These are phyloP conservation scores for Dipodomys stephensi DNA, from an alignment of 2,113 vertebrate species.

Conservation along the genomic window DNA sequence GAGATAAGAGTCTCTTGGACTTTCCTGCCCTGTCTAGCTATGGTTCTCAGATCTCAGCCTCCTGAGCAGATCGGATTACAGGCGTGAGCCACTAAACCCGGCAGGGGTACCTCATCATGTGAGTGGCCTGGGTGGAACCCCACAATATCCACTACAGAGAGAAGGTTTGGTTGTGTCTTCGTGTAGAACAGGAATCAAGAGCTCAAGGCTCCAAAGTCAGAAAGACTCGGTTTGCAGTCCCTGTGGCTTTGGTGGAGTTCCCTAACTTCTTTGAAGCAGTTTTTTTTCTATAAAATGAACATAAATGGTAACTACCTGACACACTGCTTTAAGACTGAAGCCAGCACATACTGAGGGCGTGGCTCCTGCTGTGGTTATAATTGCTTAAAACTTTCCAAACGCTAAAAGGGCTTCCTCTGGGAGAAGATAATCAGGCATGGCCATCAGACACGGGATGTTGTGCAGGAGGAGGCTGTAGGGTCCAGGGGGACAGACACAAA, in stretches of 20 bases:
- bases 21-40: too few relatives aligned
- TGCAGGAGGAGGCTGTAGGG: neutral
- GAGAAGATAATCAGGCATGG: neutral
- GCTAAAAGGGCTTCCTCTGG: neutral
- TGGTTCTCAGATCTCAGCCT: neutral
- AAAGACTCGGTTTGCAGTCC: neutral
- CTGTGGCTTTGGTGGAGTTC: neutral
- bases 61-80: neutral
- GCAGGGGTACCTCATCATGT: neutral
- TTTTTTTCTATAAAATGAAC: slow-evolving; percentile 27
- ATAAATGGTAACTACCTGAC: neutral
- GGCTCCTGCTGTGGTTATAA: neutral
- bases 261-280: neutral
- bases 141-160: neutral
- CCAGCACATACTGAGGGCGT: neutral
- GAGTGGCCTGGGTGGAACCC: too few relatives aligned
- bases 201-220: neutral
- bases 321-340: neutral
- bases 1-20: too few relatives aligned
- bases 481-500: neutral
- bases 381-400: slow-evolving; percentile 40
- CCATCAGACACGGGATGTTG: neutral
- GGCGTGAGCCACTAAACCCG: neutral
- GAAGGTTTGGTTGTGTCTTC: neutral
- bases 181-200: neutral